A percentile compares a stretch with the other conserved stretches of the same genome.
Conservation (phyloP, 2,888 invertebrate genomes). For the Thymelicus lineola region DNA sequence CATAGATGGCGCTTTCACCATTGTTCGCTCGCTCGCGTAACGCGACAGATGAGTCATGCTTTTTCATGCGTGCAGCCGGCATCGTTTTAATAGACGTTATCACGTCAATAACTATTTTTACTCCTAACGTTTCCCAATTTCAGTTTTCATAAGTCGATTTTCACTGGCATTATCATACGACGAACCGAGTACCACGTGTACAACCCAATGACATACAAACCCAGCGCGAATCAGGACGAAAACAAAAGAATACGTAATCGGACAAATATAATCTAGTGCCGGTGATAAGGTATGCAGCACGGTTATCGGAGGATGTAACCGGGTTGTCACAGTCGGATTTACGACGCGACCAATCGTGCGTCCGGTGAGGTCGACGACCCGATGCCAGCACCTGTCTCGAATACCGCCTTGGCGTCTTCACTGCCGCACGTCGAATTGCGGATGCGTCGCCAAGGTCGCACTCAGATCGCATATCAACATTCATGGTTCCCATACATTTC, state of each 20-base stretch:
- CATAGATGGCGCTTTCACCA: no score
- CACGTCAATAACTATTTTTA: no score
- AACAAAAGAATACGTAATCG: conserved; percentile 31
- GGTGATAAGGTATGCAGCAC: conserved; percentile 30
- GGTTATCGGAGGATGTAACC: conserved; percentile 36
- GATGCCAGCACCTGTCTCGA: conserved; percentile 68
- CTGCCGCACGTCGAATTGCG: conserved; percentile 40
- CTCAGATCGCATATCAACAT: conserved; percentile 37
- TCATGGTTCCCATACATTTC: conserved; percentile 22
- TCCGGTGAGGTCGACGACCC: conserved; percentile 56
- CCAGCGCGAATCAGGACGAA: conserved; percentile 13
- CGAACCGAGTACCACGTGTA: not conserved
- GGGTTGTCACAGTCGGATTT: conserved; percentile 34
- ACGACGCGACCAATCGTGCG: conserved; percentile 52
- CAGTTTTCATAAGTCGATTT: not conserved
- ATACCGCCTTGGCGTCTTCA: conserved; percentile 55
- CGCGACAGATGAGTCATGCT: no score
- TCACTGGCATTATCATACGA: not conserved
- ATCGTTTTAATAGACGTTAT: no score
- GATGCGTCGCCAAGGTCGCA: conserved; percentile 44
- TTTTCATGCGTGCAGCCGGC: no score
- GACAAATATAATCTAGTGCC: conserved; percentile 5
- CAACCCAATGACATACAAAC: conserved; percentile 32
- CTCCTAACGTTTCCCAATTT: not conserved
- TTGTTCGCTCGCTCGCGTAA: no score